Base-by-base conservation (phyloP, 2,797 vertebrate genomes). In the Liparis tanakae region DNA sequence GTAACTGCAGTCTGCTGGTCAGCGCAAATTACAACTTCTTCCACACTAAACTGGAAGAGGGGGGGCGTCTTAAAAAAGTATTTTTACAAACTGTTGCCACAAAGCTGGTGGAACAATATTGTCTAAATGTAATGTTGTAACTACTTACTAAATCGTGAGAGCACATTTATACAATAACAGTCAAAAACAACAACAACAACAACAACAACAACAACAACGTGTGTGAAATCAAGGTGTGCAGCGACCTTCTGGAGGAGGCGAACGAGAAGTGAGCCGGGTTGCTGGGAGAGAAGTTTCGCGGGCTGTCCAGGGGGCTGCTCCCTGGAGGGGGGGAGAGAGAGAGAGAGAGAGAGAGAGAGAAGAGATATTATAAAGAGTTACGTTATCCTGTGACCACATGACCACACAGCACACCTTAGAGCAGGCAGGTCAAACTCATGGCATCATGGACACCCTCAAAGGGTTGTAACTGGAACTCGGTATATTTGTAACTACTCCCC, bases 211-310 rank as follows among this genome's bases (percentile, higher is more conserved):
- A 44, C 39, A 37, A 37, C 36, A 67, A 80, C 36, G 8, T 0
- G 14, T 15, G 13, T 20, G 9, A 1, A 25, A 6, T 72, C 33
- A 17, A 18, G 30, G 20, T 4, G 43, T 25, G 14, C 8, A 59
- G 20, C 5, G 62, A 98, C 97, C 97, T 96, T 94, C 96, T 95
- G 66, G 96, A 97, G 14, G 96, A 96, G 62, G 96, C 95, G 6
- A 98, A 98, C 0, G 96, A 98, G 90, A 98, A 98, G 85, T 98
- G 97, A 10, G 96, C 96, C 0, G 96, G 97, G 54, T 95, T 94
- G 58, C 94, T 96, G 56, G 97, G 96, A 7, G 97, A 98, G 92
- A 98, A 98, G 87, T 96, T 98, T 22, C 97, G 93, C 6, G 97
- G 97, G 51, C 97, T 98, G 91, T 97, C 97, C 92, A 97, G 88